Base-by-base conservation (phyloP, 1,140 invertebrate genomes). In the Ips nitidus region DNA sequence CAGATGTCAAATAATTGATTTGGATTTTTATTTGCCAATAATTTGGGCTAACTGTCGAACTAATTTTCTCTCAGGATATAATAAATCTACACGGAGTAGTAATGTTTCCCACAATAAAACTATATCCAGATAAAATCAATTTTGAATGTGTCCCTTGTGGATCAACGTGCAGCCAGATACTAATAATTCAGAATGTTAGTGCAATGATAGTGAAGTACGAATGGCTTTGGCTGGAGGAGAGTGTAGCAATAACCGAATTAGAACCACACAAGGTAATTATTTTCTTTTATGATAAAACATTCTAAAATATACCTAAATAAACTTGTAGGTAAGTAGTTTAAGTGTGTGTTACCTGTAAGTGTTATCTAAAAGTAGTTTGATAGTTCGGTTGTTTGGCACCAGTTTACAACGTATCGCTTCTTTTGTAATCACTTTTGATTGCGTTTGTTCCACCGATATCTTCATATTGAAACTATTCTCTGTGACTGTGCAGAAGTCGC, bases 131-230 rank as follows among this genome's bases (percentile, higher is more conserved):
- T 40, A 47, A 77, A 40, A 64, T 83, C 1, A 70, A 80, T 52
- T 81, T 85, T 58, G 74, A 77, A 41, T 81, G 79, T 52, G 73
- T 81, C 7, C 73, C 77, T 37, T 63, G 78, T 41, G 80, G 79
- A 8, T 78, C 73, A 8, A 77, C 74, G 4, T 69, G 58, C 1
- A 75, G 79, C n/a, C 58, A 76, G 71, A 67, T 71, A 53, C 57
- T 85, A 40, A 71, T 75, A 7, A 41, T 86, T 22, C 74, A 75
- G 39, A 85, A 86, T 71, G 73, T 81, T 42, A 81, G 81, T n/a
- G 78, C 80, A 6, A 69, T 86, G n/a, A 75, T 79, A 1, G 79
- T 82, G 1, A 65, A 71, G 2, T 86, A 80, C 60, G 76, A 76
- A 59, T 81, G 82, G 64, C 67, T 77, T 6, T 83, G 80, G 79